A percentile compares a stretch with the other conserved stretches of the same genome.
Evolutionary conservation across 2,113 vertebrate species (phyloP).

Genomic region (Cryptomyrus ogoouensis): DNA sequence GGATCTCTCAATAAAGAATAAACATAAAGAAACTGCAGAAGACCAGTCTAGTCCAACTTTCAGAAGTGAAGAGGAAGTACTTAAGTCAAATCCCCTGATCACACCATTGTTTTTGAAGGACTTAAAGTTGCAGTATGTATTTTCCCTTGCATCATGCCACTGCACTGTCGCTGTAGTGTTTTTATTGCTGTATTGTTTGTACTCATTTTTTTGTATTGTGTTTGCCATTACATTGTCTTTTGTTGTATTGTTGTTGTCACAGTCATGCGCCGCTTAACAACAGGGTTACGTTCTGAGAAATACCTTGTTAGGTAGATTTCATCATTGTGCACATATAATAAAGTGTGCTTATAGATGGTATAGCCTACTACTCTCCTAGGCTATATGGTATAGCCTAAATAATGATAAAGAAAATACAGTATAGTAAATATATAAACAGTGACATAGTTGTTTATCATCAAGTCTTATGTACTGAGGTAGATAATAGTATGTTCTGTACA

Average conservation of each 20-base stretch:
- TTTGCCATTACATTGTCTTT: neutral
- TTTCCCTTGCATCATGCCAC: neutral
- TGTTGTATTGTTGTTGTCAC: neutral
- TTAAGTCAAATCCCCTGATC: neutral
- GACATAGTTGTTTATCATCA: neutral
- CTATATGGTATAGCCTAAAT: neutral
- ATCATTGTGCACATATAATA: neutral
- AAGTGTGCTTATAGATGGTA: neutral
- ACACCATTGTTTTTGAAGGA: constrained; percentile 7
- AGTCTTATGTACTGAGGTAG: neutral
- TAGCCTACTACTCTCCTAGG: neutral
- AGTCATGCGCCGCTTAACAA: neutral
- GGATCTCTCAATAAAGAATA: neutral
- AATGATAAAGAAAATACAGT: neutral
- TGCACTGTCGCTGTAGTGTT: neutral
- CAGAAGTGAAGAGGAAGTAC: neutral
- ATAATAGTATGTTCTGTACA: neutral
- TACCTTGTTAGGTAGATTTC: neutral
- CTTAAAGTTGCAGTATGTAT: constrained; percentile 5
- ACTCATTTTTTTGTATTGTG: neutral
- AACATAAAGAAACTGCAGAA: neutral
- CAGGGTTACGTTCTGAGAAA: neutral
- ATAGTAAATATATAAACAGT: neutral
- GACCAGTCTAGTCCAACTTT: neutral
- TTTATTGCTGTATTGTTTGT: neutral